Evolutionary conservation across 2,888 invertebrate species (phyloP).

Genomic region (Catocala fraxini): DNA sequence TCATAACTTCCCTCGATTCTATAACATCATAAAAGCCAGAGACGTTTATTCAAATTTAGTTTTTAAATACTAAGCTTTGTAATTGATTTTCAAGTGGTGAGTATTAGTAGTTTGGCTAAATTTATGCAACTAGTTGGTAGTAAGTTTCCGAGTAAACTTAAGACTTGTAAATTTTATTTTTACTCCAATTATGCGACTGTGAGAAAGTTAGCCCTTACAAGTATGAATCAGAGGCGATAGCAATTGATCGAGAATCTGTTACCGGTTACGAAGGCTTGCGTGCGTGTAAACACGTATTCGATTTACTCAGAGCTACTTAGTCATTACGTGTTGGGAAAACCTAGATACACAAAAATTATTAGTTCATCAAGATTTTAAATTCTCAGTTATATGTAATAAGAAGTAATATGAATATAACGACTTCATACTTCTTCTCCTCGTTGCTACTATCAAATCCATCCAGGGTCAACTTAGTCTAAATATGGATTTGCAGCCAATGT

Average conservation of each 20-base stretch:
- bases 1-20: conserved; percentile 1
- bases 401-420: no score
- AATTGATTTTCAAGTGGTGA: conserved; percentile 13
- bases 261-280: conserved; percentile 25
- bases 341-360: not conserved
- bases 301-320: conserved; percentile 4
- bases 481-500: not conserved
- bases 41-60: conserved; percentile 4
- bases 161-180: conserved; percentile 50
- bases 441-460: not conserved
- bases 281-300: conserved; percentile 30
- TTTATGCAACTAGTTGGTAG: conserved; percentile 32
- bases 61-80: not conserved
- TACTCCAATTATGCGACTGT: conserved; percentile 59
- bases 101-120: not conserved
- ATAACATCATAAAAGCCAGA: conserved; percentile 24
- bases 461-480: not conserved
- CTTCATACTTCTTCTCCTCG: no score
- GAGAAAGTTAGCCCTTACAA: conserved; percentile 57
- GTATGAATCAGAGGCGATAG: conserved; percentile 40
- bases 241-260: conserved; percentile 27
- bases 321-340: conserved; percentile 12
- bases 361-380: no score
- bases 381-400: no score
- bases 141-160: conserved; percentile 63